These are phyloP conservation scores for Brachypodius melanocephalos DNA, from an alignment of 2,113 vertebrate genomes.

Conservation along the genomic window DNA sequence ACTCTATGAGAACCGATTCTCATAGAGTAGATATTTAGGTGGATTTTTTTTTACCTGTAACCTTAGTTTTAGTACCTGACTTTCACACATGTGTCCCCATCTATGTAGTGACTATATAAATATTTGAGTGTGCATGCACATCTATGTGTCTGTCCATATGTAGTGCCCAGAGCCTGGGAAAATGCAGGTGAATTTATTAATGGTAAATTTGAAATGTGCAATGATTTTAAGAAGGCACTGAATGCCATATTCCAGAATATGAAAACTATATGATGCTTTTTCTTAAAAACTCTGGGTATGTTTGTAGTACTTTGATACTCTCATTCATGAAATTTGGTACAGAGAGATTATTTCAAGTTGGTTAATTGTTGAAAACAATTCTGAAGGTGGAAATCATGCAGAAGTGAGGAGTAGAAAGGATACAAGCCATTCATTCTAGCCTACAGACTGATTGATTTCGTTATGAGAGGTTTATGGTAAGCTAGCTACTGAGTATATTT, in stretches of 20 bases:
- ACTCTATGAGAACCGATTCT: background rate
- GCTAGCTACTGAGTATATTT: background rate
- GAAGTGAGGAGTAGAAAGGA: background rate
- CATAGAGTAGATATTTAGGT: background rate
- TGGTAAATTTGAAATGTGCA: fast-evolving
- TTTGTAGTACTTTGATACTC: background rate
- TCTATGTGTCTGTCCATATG: background rate
- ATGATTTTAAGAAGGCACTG: background rate
- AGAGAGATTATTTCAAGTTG: background rate
- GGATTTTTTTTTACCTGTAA: background rate
- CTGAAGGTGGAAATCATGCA: constrained; percentile 28
- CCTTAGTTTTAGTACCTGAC: background rate
- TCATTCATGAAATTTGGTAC: background rate
- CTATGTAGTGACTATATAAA: background rate
- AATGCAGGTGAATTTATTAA: background rate
- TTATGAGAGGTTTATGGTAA: background rate
- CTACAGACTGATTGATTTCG: constrained; percentile 3
- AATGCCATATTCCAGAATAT: background rate
- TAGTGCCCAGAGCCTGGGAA: background rate
- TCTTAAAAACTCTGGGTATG: background rate
- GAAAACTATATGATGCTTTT: background rate
- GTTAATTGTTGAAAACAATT: background rate
- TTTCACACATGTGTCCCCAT: background rate
- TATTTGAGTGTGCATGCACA: background rate
- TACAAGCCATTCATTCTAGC: background rate